Conservation (phyloP, 1,140 invertebrate genomes). For the Scaptodrosophila lebanonensis region DNA sequence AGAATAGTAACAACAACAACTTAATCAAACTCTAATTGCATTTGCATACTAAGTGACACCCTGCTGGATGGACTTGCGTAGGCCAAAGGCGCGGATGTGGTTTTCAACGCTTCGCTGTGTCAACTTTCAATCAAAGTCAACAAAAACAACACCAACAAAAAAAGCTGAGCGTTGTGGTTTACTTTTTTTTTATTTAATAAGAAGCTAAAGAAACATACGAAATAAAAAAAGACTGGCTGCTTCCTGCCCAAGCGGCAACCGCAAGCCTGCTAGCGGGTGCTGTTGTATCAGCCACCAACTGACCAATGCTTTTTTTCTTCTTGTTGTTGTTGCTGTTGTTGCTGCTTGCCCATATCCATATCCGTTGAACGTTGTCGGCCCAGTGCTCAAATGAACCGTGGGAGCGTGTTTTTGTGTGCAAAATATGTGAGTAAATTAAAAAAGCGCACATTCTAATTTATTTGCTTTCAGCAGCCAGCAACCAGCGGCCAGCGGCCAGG, state of each 20-base stretch:
- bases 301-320: too few relatives aligned
- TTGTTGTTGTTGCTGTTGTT: background rate
- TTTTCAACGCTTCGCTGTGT: slow-evolving; percentile 73
- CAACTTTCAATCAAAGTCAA: slow-evolving; percentile 75
- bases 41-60: slow-evolving; percentile 51
- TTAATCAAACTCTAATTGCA: slow-evolving; percentile 75
- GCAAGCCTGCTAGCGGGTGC: slow-evolving; percentile 59
- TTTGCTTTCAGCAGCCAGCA: slow-evolving; percentile 24
- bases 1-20: too few relatives aligned
- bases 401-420: slow-evolving; percentile 45
- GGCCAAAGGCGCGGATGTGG: slow-evolving; percentile 67
- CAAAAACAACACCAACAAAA: slow-evolving; percentile 35
- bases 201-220: too few relatives aligned
- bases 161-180: slow-evolving; percentile 51
- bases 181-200: slow-evolving; percentile 23
- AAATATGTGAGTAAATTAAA: slow-evolving; percentile 56
- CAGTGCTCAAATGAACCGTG: slow-evolving; percentile 56
- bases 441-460: slow-evolving; percentile 67
- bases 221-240: too few relatives aligned
- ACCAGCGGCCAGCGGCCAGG: too few relatives aligned
- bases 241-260: slow-evolving; percentile 9
- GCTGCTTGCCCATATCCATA: background rate
- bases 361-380: background rate
- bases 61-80: slow-evolving; percentile 27
- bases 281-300: too few relatives aligned